Conservation (phyloP, 2,888 invertebrate species). For the Meteorus colon region DNA sequence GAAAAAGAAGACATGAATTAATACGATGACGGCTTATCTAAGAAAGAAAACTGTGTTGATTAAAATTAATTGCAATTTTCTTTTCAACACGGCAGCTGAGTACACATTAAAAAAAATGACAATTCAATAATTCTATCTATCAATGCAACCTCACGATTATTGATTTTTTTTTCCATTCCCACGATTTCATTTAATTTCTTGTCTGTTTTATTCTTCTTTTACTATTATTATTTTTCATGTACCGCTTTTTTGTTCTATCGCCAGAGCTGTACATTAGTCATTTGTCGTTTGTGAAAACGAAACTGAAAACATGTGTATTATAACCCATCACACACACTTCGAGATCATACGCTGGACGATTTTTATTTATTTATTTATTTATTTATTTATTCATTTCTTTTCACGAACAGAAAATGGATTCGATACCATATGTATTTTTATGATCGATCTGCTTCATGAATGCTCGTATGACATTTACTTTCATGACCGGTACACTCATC, state of each 20-base stretch:
- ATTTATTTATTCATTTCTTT: conserved; percentile 14
- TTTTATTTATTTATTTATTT: conserved; percentile 26
- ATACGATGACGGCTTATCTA: conserved; percentile 42
- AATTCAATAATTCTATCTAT: conserved; percentile 28
- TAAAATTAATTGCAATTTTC: conserved; percentile 37
- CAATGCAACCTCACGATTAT: conserved; percentile 17
- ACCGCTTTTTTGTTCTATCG: not conserved
- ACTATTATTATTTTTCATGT: not conserved
- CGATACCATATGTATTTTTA: conserved; percentile 14
- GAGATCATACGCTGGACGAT: conserved; percentile 50
- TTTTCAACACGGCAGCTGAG: conserved; percentile 24
- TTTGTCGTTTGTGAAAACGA: conserved; percentile 12
- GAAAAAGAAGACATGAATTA: conserved; percentile 41
- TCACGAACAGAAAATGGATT: conserved; percentile 5
- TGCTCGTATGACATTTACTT: not conserved
- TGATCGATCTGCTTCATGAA: conserved; percentile 18
- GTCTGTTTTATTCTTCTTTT: conserved; percentile 10
- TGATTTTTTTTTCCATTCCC: conserved; percentile 5
- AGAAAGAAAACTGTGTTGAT: conserved; percentile 32
- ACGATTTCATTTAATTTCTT: conserved; percentile 13
- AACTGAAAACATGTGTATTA: conserved; percentile 38
- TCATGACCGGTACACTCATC: not conserved
- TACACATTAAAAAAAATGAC: conserved; percentile 19
- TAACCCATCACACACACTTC: conserved; percentile 33
- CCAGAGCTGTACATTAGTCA: conserved; percentile 7